These are phyloP conservation scores for Propithecus perrieri DNA, from an alignment of 2,797 vertebrate species.

Conservation along the genomic window DNA sequence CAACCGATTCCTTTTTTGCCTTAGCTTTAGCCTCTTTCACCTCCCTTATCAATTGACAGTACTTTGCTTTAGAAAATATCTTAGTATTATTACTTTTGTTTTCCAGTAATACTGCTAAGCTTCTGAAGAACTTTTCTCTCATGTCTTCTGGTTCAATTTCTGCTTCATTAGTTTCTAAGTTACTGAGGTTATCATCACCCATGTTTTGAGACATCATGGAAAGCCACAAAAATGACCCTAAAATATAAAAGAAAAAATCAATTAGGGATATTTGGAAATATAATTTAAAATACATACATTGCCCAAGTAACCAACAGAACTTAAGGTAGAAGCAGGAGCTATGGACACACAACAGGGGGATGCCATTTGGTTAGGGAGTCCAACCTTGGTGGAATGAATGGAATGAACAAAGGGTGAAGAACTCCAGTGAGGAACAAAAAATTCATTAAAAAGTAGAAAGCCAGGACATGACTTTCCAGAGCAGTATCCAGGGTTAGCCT, in stretches of 20 bases:
- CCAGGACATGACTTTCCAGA: background rate
- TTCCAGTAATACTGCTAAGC: constrained; percentile 42
- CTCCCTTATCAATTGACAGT: constrained; percentile 59
- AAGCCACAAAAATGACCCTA: constrained; percentile 57
- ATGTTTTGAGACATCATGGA: constrained; percentile 56
- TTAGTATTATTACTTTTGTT: constrained; percentile 67
- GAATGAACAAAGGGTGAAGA: background rate
- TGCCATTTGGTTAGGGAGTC: background rate
- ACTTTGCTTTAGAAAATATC: constrained; percentile 71
- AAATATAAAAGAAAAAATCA: constrained; percentile 24
- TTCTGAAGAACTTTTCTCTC: constrained; percentile 64
- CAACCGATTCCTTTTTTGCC: constrained; percentile 52
- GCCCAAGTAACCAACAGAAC: background rate
- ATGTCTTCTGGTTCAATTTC: constrained; percentile 48
- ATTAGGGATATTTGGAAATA: constrained; percentile 12
- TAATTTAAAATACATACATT: background rate
- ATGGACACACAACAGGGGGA: background rate
- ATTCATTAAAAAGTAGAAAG: background rate
- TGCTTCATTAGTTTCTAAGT: constrained; percentile 22
- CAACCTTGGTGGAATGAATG: background rate
- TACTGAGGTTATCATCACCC: constrained; percentile 12
- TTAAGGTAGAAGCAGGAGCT: background rate
- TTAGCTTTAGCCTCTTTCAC: constrained; percentile 68
- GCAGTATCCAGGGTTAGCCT: background rate
- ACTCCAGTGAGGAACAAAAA: background rate